Evolutionary conservation across 2,797 vertebrate genomes (phyloP), one percentile per base, ranked within the genome.

Genomic region (Spinus pinus): DNA sequence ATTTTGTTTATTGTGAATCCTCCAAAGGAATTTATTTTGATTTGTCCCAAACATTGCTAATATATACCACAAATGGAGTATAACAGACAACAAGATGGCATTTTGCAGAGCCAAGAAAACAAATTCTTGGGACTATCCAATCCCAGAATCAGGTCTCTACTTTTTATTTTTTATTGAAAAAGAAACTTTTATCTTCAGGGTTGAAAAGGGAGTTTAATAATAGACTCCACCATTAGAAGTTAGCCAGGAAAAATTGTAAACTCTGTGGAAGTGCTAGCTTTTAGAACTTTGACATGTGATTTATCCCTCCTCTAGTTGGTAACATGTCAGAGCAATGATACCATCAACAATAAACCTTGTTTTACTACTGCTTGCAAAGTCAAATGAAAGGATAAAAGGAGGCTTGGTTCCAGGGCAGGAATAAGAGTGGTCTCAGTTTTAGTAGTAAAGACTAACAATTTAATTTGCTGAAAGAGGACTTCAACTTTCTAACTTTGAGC

Each of bases 401-500:
- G 33, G 5, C 16, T 65, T 35, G n/a, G 30, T 77, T 31, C 25
- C 8, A 33, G 21, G 25, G 10, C 37, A 28, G 21, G 16, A 64
- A 50, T 47, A 24, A 12, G 10, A 85, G 22, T 77, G 12, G 27
- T 81, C 35, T 50, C 17, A 27, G 24, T 44, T 92, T 71, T 65
- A 44, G 37, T 19, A 72, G 33, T 66, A 44, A 74, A 81, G 18
- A 22, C 20, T 44, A 73, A 50, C 4, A 71, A 42, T 57, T 73
- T 85, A 14, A 33, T 75, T 93, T 50, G 56, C 35, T 11, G 30
- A 57, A 79, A 41, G 39, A 31, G 20, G 25, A 13, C 11, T 81
- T 81, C 28, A n/a, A 7, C 30, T 57, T 72, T 44, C 20, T 50
- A 41, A 46, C 7, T 37, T 50, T 0, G 0, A 9, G 21, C 27